Conservation (phyloP, 1,140 invertebrate species). For the Polyergus mexicanus region DNA sequence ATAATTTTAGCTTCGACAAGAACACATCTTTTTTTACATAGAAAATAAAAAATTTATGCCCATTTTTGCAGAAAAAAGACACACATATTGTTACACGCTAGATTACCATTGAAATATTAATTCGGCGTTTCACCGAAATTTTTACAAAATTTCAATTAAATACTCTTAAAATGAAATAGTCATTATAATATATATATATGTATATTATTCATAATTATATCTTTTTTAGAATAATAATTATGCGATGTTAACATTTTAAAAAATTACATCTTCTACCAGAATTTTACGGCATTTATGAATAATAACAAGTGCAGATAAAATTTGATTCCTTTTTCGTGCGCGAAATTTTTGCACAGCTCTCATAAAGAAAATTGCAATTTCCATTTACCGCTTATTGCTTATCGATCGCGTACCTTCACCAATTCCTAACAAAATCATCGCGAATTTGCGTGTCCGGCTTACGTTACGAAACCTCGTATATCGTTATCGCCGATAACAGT, state of each 20-base stretch:
- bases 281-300: constrained; percentile 18
- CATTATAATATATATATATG: no score
- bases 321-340: constrained; percentile 57
- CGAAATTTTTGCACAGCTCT: constrained; percentile 55
- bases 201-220: background rate
- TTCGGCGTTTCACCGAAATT: background rate
- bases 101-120: constrained; percentile 24
- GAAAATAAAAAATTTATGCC: background rate
- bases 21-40: background rate
- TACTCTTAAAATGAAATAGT: background rate
- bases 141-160: background rate
- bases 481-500: constrained; percentile 75
- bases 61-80: background rate
- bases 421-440: constrained; percentile 72
- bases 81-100: background rate
- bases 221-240: background rate
- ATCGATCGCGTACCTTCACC: constrained; percentile 68
- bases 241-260: constrained; percentile 33
- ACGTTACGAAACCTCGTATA: constrained; percentile 57
- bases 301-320: constrained; percentile 29
- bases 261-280: constrained; percentile 56
- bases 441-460: constrained; percentile 70
- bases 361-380: constrained; percentile 72
- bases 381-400: constrained; percentile 83
- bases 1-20: background rate